These are phyloP conservation scores for Mobula hypostoma DNA, from an alignment of 2,113 vertebrate genomes.

Conservation along the genomic window DNA sequence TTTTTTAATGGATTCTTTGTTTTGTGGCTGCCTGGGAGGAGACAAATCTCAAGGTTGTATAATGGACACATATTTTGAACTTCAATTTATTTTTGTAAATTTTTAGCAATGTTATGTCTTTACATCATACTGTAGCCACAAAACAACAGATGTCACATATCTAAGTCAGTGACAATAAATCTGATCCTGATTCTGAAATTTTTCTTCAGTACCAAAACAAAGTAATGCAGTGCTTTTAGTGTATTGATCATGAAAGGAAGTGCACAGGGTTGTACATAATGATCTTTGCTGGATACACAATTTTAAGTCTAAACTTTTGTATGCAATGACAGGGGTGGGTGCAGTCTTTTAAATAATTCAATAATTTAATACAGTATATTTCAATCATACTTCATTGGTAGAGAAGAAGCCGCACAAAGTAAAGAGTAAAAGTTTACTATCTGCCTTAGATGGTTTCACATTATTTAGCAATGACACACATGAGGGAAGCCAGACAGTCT, in stretches of 20 bases:
- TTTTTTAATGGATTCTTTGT: too few relatives aligned
- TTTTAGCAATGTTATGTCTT: too few relatives aligned
- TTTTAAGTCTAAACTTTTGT: not conserved
- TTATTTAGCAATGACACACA: not conserved
- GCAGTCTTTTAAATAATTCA: not conserved
- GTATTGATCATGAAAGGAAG: not conserved
- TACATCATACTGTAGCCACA: too few relatives aligned
- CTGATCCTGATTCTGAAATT: too few relatives aligned
- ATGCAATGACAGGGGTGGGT: not conserved
- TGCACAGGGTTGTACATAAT: not conserved
- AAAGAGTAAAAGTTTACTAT: not conserved
- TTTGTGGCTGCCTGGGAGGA: too few relatives aligned
- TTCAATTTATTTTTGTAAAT: too few relatives aligned
- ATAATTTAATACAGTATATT: not conserved
- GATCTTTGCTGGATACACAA: not conserved
- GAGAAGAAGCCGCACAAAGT: not conserved
- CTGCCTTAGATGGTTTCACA: not conserved
- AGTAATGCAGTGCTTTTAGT: not conserved
- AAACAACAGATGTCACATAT: too few relatives aligned
- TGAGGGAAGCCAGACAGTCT: not conserved
- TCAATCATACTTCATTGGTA: not conserved
- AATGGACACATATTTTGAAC: too few relatives aligned
- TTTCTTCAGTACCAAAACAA: too few relatives aligned
- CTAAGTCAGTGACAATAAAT: too few relatives aligned
- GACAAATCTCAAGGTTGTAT: too few relatives aligned